Percentiles rank a stretch among this genome's conserved stretches.
Conservation (phyloP, 2,888 invertebrate species). For the Exocentrus adspersus region DNA sequence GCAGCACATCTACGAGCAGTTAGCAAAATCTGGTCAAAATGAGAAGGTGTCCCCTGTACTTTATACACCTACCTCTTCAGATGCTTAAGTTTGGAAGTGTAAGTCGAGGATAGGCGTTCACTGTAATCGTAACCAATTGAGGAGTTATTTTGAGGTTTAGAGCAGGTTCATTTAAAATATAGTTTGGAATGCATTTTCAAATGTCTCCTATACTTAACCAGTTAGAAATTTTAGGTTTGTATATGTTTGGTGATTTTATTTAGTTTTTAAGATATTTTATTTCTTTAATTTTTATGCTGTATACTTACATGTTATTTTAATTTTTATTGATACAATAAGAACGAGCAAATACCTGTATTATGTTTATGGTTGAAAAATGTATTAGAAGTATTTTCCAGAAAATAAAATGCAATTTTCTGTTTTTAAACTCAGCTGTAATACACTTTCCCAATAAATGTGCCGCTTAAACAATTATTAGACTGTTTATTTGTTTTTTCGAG, state of each 20-base stretch:
- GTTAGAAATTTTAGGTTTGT: no score
- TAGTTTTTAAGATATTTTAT: background rate
- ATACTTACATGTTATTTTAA: background rate
- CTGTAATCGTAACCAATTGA: background rate
- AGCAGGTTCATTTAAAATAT: no score
- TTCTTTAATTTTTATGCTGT: background rate
- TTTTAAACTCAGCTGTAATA: background rate
- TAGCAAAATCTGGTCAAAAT: conserved; percentile 44
- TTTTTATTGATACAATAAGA: background rate
- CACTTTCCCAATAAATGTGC: background rate
- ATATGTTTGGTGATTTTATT: background rate
- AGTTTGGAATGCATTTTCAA: no score
- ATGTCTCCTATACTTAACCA: no score
- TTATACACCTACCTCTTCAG: conserved; percentile 48
- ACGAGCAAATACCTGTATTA: background rate
- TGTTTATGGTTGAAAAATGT: no score
- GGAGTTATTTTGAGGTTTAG: no score
- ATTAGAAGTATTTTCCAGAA: no score
- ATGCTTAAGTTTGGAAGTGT: conserved; percentile 37
- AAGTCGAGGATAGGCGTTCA: background rate
- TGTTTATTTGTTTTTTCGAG: background rate
- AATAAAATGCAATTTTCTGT: no score
- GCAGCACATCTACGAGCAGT: conserved; percentile 63
- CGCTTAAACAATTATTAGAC: no score
- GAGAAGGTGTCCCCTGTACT: conserved; percentile 54